Conservation (phyloP, 2,888 invertebrate genomes). For the Agapostemon virescens region DNA sequence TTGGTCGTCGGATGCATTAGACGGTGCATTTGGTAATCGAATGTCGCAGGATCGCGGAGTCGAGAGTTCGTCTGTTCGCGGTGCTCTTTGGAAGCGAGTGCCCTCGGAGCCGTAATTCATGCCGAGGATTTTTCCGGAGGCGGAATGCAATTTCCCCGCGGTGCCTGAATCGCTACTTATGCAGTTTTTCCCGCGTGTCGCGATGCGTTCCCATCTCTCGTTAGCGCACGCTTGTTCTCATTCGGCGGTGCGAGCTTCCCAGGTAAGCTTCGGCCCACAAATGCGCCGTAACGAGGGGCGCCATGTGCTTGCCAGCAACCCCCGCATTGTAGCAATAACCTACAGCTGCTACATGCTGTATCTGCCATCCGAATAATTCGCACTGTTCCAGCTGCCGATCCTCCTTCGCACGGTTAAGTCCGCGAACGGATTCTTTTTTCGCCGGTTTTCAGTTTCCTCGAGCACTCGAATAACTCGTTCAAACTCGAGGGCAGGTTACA, state of each 20-base stretch:
- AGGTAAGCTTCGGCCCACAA: slow-evolving; percentile 55
- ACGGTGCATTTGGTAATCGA: no score
- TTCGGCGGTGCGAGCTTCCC: slow-evolving; percentile 49
- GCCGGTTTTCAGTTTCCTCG: slow-evolving; percentile 23
- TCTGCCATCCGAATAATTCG: slow-evolving; percentile 61
- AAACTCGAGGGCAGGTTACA: not conserved
- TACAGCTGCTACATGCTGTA: slow-evolving; percentile 58
- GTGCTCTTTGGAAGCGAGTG: not conserved
- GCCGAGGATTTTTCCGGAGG: slow-evolving; percentile 22
- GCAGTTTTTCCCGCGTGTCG: not conserved
- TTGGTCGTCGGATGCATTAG: no score
- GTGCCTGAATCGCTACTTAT: slow-evolving; percentile 15
- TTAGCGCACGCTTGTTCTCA: slow-evolving; percentile 59
- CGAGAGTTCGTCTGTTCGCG: not conserved
- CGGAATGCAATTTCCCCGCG: slow-evolving; percentile 26
- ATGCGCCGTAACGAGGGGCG: slow-evolving; percentile 61
- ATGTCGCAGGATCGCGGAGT: no score
- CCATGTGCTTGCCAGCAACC: slow-evolving; percentile 30
- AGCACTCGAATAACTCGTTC: slow-evolving; percentile 17
- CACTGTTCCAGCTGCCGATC: slow-evolving; percentile 37
- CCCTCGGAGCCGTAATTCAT: slow-evolving; percentile 17
- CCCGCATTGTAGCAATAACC: slow-evolving; percentile 54
- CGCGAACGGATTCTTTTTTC: slow-evolving; percentile 1
- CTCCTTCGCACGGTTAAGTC: not conserved
- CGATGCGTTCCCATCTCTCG: slow-evolving; percentile 53